Base-by-base conservation (phyloP, 1,140 invertebrate species). In the Amphibalanus amphitrite region DNA sequence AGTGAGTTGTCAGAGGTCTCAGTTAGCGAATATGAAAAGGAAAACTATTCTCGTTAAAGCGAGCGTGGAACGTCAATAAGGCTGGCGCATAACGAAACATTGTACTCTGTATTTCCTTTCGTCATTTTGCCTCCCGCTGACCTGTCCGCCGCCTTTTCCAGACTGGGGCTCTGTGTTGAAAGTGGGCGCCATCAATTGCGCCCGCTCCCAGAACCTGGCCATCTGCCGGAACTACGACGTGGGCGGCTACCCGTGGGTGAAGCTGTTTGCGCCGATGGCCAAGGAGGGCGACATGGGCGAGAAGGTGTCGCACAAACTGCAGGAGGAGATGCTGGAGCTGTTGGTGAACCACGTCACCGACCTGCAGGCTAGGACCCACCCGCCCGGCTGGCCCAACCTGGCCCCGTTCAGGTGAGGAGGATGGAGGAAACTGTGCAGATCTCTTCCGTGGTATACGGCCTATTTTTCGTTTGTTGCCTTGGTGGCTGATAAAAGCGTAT, bases 171-270 rank as follows among this genome's bases (percentile, higher is more conserved):
- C 82, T 69, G 80, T 86, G 10, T 81, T 88, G 1, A 76, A 77
- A 64, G 76, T 88, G 47, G 86, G 80, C 68, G 86, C 82, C 6
- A 81, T 88, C 74, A 85, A 90, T 76, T 95, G 91, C 81, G 86
- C 89, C 0, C 84, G 87, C 76, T 88, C 91, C 74, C 83, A 86
- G 65, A 93, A 93, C 75, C 87, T 85, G 77, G 85, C 64, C 23
- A 79, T 91, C 28, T 94, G 92, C 78, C 82, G 91, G 70, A 85
- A 91, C 69, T 92, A 90, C 81, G 90, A 92, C 78, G 86, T 97
- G 59, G 89, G 89, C 85, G 84, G 83, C 15, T 95, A 94, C 82
- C 93, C 93, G 23, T 89, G 88, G 0, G 77, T 96, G 23, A 85
- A 87, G 74, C 89, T 89, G 75, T 88, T 92, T 77, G 84, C 86